Percentiles rank a stretch among this genome's conserved stretches.
Evolutionary conservation across 2,888 invertebrate species (phyloP).

Genomic region (Drosophila picticornis): DNA sequence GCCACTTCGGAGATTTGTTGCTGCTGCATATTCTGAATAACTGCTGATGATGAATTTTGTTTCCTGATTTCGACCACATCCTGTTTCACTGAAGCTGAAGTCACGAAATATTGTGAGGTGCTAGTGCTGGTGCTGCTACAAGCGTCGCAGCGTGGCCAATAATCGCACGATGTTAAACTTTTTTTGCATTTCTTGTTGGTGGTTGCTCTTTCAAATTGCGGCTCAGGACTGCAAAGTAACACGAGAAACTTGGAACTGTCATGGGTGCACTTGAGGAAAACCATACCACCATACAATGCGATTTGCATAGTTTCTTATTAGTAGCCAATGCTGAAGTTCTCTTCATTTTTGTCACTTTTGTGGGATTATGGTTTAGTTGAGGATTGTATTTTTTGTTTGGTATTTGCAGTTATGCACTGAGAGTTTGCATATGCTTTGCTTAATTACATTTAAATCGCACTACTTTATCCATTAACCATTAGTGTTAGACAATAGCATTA

Average conservation of each 20-base stretch:
- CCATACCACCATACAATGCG: not conserved
- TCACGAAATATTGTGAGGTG: constrained; percentile 25
- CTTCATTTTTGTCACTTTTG: constrained; percentile 1
- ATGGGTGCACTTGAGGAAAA: not conserved
- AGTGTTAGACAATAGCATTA: constrained; percentile 35
- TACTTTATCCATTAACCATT: constrained; percentile 50
- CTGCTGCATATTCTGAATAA: constrained; percentile 22
- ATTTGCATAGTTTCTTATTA: not conserved
- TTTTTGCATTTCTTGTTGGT: constrained; percentile 56
- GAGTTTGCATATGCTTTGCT: not conserved
- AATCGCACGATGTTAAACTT: constrained; percentile 86
- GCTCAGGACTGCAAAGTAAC: constrained; percentile 38
- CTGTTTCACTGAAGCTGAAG: constrained; percentile 17
- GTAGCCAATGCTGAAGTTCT: not conserved
- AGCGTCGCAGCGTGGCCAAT: constrained; percentile 87
- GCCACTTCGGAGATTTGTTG: constrained; percentile 67
- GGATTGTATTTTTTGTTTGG: not conserved
- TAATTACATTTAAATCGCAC: constrained; percentile 17
- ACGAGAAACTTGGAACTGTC: constrained; percentile 20
- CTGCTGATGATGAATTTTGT: constrained; percentile 21
- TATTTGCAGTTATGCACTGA: not conserved
- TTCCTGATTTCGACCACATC: constrained; percentile 12
- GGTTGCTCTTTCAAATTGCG: constrained; percentile 1
- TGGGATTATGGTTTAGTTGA: not conserved
- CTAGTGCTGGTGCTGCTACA: constrained; percentile 50